Evolutionary conservation across 2,113 vertebrate genomes (phyloP), one percentile per base, ranked within the genome.

Genomic region (Uropsilus gracilis): DNA sequence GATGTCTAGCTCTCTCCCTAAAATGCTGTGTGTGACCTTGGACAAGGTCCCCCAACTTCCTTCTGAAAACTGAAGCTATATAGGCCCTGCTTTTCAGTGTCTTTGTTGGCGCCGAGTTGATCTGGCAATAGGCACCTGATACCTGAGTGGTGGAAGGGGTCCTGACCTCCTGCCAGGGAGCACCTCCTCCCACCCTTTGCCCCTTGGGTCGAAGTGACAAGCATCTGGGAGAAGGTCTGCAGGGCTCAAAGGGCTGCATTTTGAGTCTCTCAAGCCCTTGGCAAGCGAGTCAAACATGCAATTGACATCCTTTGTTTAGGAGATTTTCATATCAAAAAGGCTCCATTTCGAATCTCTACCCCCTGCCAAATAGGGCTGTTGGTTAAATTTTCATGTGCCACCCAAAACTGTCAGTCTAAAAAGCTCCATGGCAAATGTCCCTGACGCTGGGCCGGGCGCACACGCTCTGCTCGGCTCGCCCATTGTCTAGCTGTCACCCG

Each of bases 281-380:
- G 63, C 92, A 97, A 93, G 92, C 28, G 42, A 97, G 82, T 97
- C 94, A 98, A 93, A 95, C 86, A 92, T 2, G n/a, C 96, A 90
- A 68, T 42, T 94, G 90, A 89, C 91, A 77, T 64, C 95, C 93
- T 97, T 93, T 95, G 92, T 97, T 88, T 92, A 72, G 64, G 94
- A 86, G 92, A 98, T 97, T 98, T 97, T 97, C 92, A 30, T 75
- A 90, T 95, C 91, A 97, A 97, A 96, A 97, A 97, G 90, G 86
- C 87, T 97, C 82, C 89, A 86, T 87, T 96, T 96, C 12, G 42
- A 96, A 81, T 88, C 44, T 42, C 92, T 97, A 91, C 48, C 90
- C 85, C 88, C 94, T 96, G 96, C 94, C 90, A 83, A 94, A 89
- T 85, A 80, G 76, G 97, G 83, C 83, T 77, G 72, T 94, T 97